A percentile compares a stretch with the other conserved stretches of the same genome.
Conservation (phyloP, 2,113 vertebrate genomes). For the Amblyornis subalaris region DNA sequence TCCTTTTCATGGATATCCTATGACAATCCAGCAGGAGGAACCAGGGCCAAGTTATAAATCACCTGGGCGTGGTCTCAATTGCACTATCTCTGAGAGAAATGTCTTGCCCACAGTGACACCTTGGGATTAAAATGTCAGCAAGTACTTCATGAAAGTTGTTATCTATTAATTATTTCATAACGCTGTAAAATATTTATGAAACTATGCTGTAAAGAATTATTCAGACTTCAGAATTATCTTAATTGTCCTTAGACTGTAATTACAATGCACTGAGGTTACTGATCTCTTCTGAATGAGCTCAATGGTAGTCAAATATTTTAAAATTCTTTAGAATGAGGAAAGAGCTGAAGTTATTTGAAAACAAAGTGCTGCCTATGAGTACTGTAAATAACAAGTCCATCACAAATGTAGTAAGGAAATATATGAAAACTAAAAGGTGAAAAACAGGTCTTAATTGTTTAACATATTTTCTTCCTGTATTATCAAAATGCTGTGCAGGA, state of each 20-base stretch:
- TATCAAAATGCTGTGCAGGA: neutral
- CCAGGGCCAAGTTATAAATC: neutral
- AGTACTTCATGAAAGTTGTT: slow-evolving; percentile 16
- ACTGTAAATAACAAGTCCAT: neutral
- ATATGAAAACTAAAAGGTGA: neutral
- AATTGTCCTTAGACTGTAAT: neutral
- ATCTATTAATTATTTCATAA: slow-evolving; percentile 2
- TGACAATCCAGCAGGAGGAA: neutral
- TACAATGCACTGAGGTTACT: neutral
- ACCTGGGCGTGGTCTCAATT: neutral
- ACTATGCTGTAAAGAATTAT: neutral
- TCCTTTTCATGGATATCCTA: neutral
- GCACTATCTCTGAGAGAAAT: neutral
- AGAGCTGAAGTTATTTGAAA: neutral
- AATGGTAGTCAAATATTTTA: neutral
- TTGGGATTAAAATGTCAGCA: slow-evolving; percentile 29
- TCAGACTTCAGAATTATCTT: neutral
- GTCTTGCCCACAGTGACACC: neutral
- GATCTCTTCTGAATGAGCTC: neutral
- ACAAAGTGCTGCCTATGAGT: neutral
- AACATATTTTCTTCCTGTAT: neutral
- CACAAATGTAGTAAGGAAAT: neutral
- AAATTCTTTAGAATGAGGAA: neutral
- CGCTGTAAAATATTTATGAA: neutral
- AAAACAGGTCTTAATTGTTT: neutral